Evolutionary conservation across 2,113 vertebrate genomes (phyloP).

Genomic region (Neomonachus schauinslandi): DNA sequence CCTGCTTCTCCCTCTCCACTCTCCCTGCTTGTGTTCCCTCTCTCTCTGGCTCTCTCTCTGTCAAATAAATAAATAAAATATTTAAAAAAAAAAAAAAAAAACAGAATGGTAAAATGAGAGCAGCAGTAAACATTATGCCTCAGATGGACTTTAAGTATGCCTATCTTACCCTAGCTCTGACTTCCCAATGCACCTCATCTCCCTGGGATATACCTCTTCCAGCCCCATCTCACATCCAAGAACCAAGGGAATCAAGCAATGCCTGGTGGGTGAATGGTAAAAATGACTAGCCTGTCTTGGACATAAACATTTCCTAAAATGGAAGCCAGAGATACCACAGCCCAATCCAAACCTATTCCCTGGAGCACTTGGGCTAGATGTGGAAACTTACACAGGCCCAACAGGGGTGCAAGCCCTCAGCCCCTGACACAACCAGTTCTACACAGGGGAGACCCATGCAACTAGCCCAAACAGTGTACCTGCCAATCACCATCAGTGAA

Average conservation of each 20-base stretch:
- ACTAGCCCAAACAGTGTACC: background rate
- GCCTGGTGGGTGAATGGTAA: background rate
- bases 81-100: too few species aligned
- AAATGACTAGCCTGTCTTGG: background rate
- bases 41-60: too few species aligned
- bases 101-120: background rate
- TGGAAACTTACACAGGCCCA: background rate
- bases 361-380: background rate
- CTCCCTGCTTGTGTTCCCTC: too few species aligned
- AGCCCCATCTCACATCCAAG: background rate
- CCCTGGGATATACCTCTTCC: background rate
- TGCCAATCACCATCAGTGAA: background rate
- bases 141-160: background rate
- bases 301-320: background rate
- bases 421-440: background rate
- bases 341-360: background rate
- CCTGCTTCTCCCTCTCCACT: too few species aligned
- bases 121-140: background rate
- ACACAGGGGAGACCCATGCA: background rate
- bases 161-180: background rate
- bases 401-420: background rate
- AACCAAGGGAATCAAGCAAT: background rate
- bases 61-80: too few species aligned
- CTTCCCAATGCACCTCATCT: background rate
- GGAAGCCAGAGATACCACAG: background rate